Percentiles rank a stretch among this genome's conserved stretches.
Evolutionary conservation across 2,113 vertebrate genomes (phyloP).

Genomic region (Heliornis fulica): DNA sequence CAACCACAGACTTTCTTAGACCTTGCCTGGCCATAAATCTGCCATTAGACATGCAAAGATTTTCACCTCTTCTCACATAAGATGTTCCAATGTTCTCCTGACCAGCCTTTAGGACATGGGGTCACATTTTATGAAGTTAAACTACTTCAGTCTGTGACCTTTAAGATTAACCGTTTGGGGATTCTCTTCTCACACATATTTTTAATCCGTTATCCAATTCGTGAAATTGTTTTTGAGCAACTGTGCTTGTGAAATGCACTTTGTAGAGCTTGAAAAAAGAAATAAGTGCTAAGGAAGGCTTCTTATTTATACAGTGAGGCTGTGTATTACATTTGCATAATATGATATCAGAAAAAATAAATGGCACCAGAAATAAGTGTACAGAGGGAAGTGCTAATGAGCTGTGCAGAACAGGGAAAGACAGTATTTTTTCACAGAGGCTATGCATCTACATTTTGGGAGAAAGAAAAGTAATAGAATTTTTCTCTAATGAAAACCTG

Average conservation of each 20-base stretch:
- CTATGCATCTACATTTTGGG: neutral
- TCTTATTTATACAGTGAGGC: constrained; percentile 55
- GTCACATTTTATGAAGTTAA: constrained; percentile 34
- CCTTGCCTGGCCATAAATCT: constrained; percentile 46
- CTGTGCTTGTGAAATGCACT: constrained; percentile 22
- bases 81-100: constrained; percentile 37
- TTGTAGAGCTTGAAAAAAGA: constrained; percentile 25
- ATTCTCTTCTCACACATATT: constrained; percentile 22
- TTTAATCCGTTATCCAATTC: constrained; percentile 1
- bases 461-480: neutral
- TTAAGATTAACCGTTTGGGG: constrained; percentile 28
- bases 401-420: constrained; percentile 37
- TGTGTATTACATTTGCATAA: constrained; percentile 59
- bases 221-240: constrained; percentile 27
- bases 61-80: constrained; percentile 32
- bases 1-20: constrained; percentile 38
- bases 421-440: constrained; percentile 17
- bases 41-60: constrained; percentile 52
- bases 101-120: constrained; percentile 19
- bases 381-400: constrained; percentile 49
- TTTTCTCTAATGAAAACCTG: constrained; percentile 32
- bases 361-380: constrained; percentile 53
- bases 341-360: constrained; percentile 62
- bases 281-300: constrained; percentile 18
- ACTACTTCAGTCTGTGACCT: constrained; percentile 41